phyloP scores from a whole-genome alignment of 2,113 vertebrate species.

The Poeciliopsis prolifica region DNA sequence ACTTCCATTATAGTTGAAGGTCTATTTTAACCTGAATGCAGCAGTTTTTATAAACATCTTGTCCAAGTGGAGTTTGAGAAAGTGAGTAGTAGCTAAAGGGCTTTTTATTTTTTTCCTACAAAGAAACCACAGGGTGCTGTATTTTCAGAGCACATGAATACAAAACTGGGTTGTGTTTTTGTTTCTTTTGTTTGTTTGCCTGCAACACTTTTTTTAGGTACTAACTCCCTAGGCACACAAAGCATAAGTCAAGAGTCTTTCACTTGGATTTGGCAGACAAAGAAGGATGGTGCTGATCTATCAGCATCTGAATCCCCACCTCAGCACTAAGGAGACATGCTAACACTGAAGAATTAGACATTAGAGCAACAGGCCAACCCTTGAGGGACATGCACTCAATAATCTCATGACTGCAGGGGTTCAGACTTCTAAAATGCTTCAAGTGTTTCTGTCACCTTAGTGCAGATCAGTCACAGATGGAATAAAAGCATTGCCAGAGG shows the following conservation, averaged over 20 bases:
- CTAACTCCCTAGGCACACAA: not conserved
- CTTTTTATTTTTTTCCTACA: not conserved
- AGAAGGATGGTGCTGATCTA: conserved; percentile 10
- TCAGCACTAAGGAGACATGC: conserved; percentile 8
- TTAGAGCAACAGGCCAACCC: conserved; percentile 6
- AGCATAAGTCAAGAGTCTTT: not conserved
- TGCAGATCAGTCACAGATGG: conserved; percentile 2
- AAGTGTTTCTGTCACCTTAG: conserved; percentile 5
- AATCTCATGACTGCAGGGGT: conserved; percentile 20
- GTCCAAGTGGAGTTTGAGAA: conserved; percentile 5
- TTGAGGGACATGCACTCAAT: not conserved
- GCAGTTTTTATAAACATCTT: not conserved
- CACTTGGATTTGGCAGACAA: not conserved
- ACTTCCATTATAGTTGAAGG: not conserved
- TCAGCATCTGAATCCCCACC: conserved; percentile 12
- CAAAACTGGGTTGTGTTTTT: not conserved
- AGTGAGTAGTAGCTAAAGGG: not conserved
- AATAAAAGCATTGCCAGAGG: not conserved
- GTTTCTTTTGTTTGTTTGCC: not conserved
- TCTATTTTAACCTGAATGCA: not conserved
- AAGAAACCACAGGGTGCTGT: not conserved
- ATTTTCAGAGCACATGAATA: conserved; percentile 2
- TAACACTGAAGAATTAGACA: conserved; percentile 13
- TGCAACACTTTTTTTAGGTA: not conserved
- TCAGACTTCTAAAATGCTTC: conserved; percentile 21